phyloP scores from a whole-genome alignment of 2,797 vertebrate genomes.

The Psittacula echo region DNA sequence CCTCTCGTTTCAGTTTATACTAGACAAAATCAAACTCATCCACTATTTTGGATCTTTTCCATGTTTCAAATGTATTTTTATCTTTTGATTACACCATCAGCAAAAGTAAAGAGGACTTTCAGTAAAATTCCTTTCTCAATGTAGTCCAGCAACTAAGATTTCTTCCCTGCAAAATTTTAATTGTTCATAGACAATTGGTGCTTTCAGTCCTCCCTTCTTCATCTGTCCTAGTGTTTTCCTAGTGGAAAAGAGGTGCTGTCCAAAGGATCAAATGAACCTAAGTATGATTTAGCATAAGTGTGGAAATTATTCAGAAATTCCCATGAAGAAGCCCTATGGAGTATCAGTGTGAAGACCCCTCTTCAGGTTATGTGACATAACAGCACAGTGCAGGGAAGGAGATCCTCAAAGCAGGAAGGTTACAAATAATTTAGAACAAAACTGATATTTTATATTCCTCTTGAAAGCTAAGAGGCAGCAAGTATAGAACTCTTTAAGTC shows the following conservation, averaged over 20 bases:
- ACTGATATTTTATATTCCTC: neutral
- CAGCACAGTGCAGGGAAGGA: neutral
- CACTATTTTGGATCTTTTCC: neutral
- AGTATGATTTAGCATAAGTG: neutral
- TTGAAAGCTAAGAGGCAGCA: neutral
- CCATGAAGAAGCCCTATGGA: neutral
- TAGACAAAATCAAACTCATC: neutral
- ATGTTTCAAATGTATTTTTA: neutral
- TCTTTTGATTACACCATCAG: neutral
- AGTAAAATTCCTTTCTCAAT: neutral
- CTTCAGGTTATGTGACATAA: neutral
- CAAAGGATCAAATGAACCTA: neutral
- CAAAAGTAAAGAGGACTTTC: neutral
- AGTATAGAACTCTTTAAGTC: neutral
- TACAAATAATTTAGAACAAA: neutral
- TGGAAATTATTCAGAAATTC: neutral
- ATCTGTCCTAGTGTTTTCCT: neutral
- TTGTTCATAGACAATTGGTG: neutral
- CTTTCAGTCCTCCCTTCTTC: neutral
- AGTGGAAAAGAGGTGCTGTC: neutral
- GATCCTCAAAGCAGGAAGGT: neutral
- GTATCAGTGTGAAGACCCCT: neutral
- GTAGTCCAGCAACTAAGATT: neutral
- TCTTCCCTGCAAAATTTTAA: neutral
- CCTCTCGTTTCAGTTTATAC: neutral